phyloP scores from a whole-genome alignment of 2,113 vertebrate genomes.

The Pomatorhinus ruficollis region DNA sequence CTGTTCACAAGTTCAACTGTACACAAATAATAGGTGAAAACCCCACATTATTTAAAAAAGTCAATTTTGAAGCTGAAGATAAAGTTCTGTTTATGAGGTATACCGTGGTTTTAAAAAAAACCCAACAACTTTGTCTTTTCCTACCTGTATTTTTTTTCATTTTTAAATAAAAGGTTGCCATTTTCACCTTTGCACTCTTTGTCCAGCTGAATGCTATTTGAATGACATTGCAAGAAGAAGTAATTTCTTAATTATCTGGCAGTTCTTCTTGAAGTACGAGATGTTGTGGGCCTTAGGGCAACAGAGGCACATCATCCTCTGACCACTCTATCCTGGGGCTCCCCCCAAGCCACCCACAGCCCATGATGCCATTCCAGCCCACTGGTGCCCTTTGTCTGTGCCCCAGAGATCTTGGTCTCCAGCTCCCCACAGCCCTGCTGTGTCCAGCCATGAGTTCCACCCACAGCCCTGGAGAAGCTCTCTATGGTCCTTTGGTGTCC shows the following conservation, averaged over 20 bases:
- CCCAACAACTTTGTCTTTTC: background rate
- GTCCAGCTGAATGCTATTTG: background rate
- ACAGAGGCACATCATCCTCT: background rate
- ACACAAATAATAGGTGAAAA: background rate
- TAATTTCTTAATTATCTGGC: background rate
- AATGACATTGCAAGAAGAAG: background rate
- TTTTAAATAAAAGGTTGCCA: background rate
- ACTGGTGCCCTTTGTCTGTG: background rate
- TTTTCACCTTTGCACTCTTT: background rate
- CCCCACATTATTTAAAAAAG: background rate
- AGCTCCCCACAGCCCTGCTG: background rate
- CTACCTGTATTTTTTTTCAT: accelerated
- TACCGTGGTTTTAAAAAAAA: accelerated
- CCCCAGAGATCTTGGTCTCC: accelerated
- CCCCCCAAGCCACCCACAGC: accelerated
- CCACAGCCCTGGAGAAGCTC: accelerated
- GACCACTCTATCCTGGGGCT: background rate
- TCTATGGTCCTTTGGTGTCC: accelerated
- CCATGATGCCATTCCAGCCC: accelerated
- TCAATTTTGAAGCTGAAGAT: background rate
- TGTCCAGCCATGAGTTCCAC: no score
- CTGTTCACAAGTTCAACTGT: background rate
- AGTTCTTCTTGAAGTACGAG: background rate
- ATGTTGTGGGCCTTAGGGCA: background rate
- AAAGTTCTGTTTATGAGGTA: background rate